Percentiles rank a stretch among this genome's conserved stretches.
Evolutionary conservation across 2,113 vertebrate species (phyloP).

Genomic region (Xenopus borealis): DNA sequence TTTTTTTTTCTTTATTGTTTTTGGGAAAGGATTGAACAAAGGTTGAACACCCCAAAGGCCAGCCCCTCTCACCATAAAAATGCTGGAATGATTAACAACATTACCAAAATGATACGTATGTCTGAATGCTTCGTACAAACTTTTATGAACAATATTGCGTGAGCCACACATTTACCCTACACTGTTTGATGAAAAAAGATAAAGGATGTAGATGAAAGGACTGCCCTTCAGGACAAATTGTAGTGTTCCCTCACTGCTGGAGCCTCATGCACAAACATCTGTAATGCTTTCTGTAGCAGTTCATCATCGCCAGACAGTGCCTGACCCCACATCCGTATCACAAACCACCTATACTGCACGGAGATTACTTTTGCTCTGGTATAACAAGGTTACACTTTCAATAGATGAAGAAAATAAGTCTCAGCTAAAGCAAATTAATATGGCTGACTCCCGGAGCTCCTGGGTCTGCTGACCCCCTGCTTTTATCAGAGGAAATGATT

Average conservation of each 20-base stretch:
- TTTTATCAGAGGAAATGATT: constrained; percentile 36
- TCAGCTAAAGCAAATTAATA: constrained; percentile 7
- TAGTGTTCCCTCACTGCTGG: neutral
- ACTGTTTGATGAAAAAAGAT: neutral
- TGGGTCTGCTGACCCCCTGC: constrained; percentile 14
- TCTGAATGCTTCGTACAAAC: too few relatives aligned
- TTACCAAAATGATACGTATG: too few relatives aligned
- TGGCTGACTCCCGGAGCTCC: constrained; percentile 17
- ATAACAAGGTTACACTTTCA: constrained; percentile 20
- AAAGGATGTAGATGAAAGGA: neutral
- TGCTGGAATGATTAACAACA: too few relatives aligned
- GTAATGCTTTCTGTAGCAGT: neutral
- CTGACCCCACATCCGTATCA: constrained; percentile 3
- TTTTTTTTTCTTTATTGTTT: too few relatives aligned
- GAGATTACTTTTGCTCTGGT: constrained; percentile 21
- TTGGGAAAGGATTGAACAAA: too few relatives aligned
- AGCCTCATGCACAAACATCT: neutral
- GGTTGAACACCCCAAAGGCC: too few relatives aligned
- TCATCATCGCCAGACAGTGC: constrained; percentile 1
- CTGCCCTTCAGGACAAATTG: neutral
- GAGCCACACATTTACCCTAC: neutral
- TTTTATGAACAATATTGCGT: too few relatives aligned
- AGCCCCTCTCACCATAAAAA: too few relatives aligned
- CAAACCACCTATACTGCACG: neutral
- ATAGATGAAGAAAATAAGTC: constrained; percentile 18